phyloP scores from a whole-genome alignment of 2,888 invertebrate species.

The Lamellibrachia satsuma region DNA sequence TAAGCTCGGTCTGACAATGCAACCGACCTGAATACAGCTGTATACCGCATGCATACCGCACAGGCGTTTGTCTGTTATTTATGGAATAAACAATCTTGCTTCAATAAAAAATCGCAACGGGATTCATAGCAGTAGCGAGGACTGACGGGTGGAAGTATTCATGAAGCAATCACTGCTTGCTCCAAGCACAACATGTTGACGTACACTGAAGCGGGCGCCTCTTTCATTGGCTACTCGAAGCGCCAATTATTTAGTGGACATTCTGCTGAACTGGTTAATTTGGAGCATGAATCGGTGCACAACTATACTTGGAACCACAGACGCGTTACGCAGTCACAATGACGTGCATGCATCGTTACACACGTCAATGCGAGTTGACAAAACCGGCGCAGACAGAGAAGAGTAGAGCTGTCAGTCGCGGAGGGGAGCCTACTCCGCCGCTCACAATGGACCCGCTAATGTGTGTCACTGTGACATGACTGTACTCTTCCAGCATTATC shows the following conservation, averaged over 20 bases:
- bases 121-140: background rate
- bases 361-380: background rate
- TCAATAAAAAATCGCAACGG: background rate
- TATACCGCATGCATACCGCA: background rate
- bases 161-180: background rate
- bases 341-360: background rate
- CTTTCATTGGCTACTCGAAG: background rate
- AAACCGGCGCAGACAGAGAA: background rate
- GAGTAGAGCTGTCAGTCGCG: background rate
- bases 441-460: background rate
- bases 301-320: background rate
- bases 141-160: background rate
- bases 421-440: background rate
- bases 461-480: background rate
- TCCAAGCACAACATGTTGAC: background rate
- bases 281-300: background rate
- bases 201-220: background rate
- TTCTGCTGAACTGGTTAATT: background rate
- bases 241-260: background rate
- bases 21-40: background rate
- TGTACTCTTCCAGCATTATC: background rate
- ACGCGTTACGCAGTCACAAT: too few relatives aligned
- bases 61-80: background rate
- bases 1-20: background rate
- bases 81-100: background rate